Conservation (phyloP, 2,113 vertebrate genomes). For the Marmota monax region DNA sequence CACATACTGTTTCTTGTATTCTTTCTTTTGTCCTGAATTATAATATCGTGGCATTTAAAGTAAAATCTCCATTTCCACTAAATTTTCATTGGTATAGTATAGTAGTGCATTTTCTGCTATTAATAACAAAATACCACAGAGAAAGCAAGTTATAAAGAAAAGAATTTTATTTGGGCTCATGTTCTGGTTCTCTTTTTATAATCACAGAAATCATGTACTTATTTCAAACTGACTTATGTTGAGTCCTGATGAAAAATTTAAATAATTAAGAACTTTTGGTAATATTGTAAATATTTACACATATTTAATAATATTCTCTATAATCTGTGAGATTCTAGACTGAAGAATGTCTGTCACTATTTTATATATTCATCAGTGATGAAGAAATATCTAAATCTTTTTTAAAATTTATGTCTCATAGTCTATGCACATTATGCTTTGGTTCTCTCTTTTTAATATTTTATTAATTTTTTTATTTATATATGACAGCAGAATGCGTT, state of each 20-base stretch:
- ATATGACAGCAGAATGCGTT: too few relatives aligned
- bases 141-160: background rate
- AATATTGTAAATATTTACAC: too few relatives aligned
- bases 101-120: background rate
- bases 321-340: background rate
- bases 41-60: background rate
- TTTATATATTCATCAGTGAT: background rate
- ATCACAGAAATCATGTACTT: background rate
- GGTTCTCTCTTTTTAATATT: background rate
- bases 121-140: background rate
- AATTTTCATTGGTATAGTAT: background rate
- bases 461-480: background rate
- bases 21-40: background rate
- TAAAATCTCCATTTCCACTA: background rate
- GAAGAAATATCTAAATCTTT: background rate
- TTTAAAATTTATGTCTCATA: background rate
- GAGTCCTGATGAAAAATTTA: background rate
- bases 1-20: background rate
- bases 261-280: background rate
- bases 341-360: background rate
- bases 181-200: background rate
- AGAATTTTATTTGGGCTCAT: background rate
- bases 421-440: background rate
- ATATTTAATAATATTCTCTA: background rate
- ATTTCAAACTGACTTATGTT: background rate